Percentiles rank a stretch among this genome's conserved stretches.
Conservation (phyloP, 2,797 vertebrate genomes). For the Microctenopoma stevenorrisi region DNA sequence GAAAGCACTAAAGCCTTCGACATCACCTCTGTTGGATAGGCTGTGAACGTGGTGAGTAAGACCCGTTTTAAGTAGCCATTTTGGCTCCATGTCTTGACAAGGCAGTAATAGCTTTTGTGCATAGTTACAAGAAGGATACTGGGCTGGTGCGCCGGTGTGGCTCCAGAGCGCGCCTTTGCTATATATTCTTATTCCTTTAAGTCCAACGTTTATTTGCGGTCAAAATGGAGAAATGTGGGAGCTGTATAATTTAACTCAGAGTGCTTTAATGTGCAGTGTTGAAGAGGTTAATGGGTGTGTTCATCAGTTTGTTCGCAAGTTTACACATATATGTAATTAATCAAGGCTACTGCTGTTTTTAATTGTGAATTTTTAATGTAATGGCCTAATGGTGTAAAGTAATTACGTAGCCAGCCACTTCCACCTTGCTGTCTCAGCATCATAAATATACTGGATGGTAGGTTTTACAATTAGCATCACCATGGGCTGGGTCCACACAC, state of each 20-base stretch:
- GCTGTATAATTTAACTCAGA: neutral
- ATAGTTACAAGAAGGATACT: conserved; percentile 18
- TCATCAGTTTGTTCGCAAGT: conserved; percentile 43
- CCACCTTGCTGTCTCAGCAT: conserved; percentile 68
- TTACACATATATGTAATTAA: conserved; percentile 48
- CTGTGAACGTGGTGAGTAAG: conserved; percentile 27
- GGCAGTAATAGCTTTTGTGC: conserved; percentile 54
- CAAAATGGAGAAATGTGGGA: conserved; percentile 6
- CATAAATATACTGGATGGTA: conserved; percentile 60
- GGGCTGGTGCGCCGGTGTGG: conserved; percentile 12
- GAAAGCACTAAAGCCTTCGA: conserved; percentile 23
- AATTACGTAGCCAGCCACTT: conserved; percentile 57
- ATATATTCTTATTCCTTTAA: conserved; percentile 29
- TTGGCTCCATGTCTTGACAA: conserved; percentile 46
- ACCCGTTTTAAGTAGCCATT: conserved; percentile 53
- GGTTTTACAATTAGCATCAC: conserved; percentile 62
- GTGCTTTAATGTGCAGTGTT: neutral
- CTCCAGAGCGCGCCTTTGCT: conserved; percentile 17
- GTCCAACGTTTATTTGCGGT: conserved; percentile 48
- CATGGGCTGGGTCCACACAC: conserved; percentile 13
- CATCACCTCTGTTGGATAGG: conserved; percentile 21
- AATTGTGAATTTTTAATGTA: conserved; percentile 60
- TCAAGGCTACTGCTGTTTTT: conserved; percentile 53
- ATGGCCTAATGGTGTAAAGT: conserved; percentile 49
- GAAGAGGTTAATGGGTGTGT: neutral